Evolutionary conservation across 2,113 vertebrate species (phyloP).

Genomic region (Pyxicephalus adspersus): DNA sequence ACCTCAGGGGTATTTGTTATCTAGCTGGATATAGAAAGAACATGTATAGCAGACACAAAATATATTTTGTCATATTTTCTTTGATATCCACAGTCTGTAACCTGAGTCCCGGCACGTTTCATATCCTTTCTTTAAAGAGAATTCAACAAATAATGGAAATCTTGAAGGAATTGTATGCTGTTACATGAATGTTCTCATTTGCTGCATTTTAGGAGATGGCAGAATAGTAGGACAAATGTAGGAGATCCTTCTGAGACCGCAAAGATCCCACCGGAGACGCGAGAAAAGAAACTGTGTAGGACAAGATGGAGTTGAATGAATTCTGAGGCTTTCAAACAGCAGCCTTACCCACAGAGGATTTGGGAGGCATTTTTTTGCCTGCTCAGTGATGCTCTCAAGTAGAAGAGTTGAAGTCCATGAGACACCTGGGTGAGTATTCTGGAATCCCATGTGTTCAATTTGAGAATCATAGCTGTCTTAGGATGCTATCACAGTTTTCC

Average conservation of each 20-base stretch:
- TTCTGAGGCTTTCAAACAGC: slow-evolving; percentile 16
- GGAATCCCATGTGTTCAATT: slow-evolving; percentile 53
- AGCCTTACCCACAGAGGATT: slow-evolving; percentile 29
- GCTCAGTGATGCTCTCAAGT: slow-evolving; percentile 23
- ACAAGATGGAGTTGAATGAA: slow-evolving; percentile 5
- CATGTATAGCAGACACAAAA: too few species aligned
- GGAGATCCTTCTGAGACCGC: slow-evolving; percentile 14
- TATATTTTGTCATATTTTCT: too few species aligned
- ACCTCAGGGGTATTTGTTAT: too few species aligned
- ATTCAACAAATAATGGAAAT: too few species aligned
- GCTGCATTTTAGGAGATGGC: slow-evolving; percentile 20
- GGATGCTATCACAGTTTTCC: slow-evolving; percentile 21
- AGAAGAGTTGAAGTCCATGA: slow-evolving; percentile 13
- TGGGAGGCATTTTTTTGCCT: slow-evolving; percentile 14
- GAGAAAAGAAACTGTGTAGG: slow-evolving; percentile 29
- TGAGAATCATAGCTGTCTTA: slow-evolving; percentile 20
- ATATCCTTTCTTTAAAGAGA: too few species aligned
- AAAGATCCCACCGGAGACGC: slow-evolving; percentile 7
- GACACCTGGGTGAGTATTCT: slow-evolving; percentile 28
- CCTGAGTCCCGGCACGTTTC: too few species aligned
- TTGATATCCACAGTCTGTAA: too few species aligned
- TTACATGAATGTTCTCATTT: background rate
- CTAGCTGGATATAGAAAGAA: too few species aligned
- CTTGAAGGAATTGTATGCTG: background rate
- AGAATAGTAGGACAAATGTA: background rate